Evolutionary conservation across 1,140 invertebrate species (phyloP).

Genomic region (Polyergus mexicanus): DNA sequence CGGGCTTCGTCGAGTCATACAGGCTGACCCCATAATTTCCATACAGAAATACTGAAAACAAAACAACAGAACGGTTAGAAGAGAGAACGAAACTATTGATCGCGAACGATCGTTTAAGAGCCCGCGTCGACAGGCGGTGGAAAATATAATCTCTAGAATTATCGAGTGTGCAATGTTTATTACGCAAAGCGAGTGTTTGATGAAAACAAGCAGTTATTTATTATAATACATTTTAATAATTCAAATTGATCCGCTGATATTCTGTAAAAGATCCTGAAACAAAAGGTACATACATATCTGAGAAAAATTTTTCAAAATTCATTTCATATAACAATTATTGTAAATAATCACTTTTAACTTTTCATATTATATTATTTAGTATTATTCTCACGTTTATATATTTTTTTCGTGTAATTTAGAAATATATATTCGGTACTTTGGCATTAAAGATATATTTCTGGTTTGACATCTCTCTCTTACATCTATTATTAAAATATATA

Average conservation of each 20-base stretch:
- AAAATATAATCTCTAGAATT: neutral
- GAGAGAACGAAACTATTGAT: neutral
- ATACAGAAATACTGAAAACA: conserved; percentile 76
- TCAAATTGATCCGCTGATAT: neutral
- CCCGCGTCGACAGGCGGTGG: neutral
- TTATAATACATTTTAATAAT: neutral
- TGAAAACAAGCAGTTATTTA: neutral
- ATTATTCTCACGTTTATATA: neutral
- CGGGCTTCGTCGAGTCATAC: conserved; percentile 43
- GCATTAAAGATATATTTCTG: neutral
- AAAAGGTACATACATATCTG: neutral
- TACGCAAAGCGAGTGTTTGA: neutral
- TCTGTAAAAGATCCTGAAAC: neutral
- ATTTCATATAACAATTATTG: neutral
- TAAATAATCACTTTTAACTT: neutral
- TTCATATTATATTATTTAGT: neutral
- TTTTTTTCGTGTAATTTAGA: neutral
- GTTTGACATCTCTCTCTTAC: neutral
- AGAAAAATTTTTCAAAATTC: neutral
- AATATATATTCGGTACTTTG: neutral
- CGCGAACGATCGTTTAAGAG: neutral
- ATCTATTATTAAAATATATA: conserved; percentile 36
- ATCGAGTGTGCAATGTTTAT: neutral
- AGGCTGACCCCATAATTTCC: conserved; percentile 56
- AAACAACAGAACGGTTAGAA: conserved; percentile 41